A percentile compares a stretch with the other conserved stretches of the same genome.
Conservation (phyloP, 2,113 vertebrate genomes). For the Stigmatopora argus region DNA sequence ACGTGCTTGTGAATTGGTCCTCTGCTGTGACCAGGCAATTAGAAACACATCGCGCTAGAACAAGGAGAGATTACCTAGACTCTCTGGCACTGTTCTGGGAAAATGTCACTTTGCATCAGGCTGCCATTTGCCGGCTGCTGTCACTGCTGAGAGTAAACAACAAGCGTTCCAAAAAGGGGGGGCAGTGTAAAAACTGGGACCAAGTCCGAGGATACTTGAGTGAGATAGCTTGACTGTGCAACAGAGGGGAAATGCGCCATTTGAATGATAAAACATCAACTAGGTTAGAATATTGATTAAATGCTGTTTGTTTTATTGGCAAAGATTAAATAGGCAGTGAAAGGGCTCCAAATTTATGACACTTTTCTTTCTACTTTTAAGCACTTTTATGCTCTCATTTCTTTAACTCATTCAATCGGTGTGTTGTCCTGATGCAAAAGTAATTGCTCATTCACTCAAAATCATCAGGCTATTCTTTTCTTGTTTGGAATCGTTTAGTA, state of each 20-base stretch:
- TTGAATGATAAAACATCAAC: neutral
- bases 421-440: no score
- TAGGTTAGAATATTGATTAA: neutral
- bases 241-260: neutral
- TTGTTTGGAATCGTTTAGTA: no score
- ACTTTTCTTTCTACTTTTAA: no score
- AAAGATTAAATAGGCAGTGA: neutral
- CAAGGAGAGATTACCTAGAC: slow-evolving; percentile 61
- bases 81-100: slow-evolving; percentile 53
- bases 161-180: slow-evolving; percentile 28
- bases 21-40: slow-evolving; percentile 69
- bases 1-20: slow-evolving; percentile 65
- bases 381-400: no score
- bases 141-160: slow-evolving; percentile 17
- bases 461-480: no score
- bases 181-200: slow-evolving; percentile 18
- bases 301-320: neutral
- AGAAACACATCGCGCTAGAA: slow-evolving; percentile 61
- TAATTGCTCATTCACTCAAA: no score
- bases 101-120: slow-evolving; percentile 74
- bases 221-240: neutral
- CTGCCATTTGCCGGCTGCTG: slow-evolving; percentile 58
- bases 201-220: slow-evolving; percentile 24
- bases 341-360: neutral
- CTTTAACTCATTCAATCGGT: no score